A percentile compares a stretch with the other conserved stretches of the same genome.
These are phyloP conservation scores for Zenarchopterus dispar DNA, from an alignment of 2,797 vertebrate species.

Conservation along the genomic window DNA sequence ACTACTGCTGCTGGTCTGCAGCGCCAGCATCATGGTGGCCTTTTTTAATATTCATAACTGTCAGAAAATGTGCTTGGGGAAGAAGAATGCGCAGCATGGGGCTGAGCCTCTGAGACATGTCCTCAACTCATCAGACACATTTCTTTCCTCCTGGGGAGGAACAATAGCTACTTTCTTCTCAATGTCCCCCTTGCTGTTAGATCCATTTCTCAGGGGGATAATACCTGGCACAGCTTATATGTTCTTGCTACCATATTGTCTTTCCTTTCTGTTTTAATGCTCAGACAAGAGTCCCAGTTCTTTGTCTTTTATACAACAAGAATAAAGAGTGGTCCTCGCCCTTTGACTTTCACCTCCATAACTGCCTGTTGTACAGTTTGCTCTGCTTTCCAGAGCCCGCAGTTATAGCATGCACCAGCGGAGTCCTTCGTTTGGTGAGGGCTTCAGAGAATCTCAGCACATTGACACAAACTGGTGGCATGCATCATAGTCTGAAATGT, in stretches of 20 bases:
- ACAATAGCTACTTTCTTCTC: constrained; percentile 24
- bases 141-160: constrained; percentile 33
- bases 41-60: constrained; percentile 56
- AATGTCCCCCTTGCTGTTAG: constrained; percentile 43
- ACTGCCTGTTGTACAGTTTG: neutral
- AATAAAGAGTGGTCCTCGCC: constrained; percentile 6
- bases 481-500: constrained; percentile 33
- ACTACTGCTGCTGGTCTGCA: constrained; percentile 12
- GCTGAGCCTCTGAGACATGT: constrained; percentile 36
- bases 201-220: constrained; percentile 18
- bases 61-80: constrained; percentile 45
- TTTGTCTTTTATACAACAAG: constrained; percentile 7
- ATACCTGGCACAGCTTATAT: constrained; percentile 17
- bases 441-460: constrained; percentile 27
- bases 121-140: constrained; percentile 46
- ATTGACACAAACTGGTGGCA: constrained; percentile 29
- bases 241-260: constrained; percentile 11
- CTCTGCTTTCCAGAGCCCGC: constrained; percentile 5
- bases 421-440: constrained; percentile 38
- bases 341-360: constrained; percentile 16
- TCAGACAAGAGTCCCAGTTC: constrained; percentile 1
- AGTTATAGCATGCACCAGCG: constrained; percentile 7
- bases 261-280: constrained; percentile 21
- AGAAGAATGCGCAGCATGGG: constrained; percentile 30
- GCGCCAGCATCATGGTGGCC: constrained; percentile 10